Conservation (phyloP, 2,113 vertebrate species). For the Eulemur rufifrons region DNA sequence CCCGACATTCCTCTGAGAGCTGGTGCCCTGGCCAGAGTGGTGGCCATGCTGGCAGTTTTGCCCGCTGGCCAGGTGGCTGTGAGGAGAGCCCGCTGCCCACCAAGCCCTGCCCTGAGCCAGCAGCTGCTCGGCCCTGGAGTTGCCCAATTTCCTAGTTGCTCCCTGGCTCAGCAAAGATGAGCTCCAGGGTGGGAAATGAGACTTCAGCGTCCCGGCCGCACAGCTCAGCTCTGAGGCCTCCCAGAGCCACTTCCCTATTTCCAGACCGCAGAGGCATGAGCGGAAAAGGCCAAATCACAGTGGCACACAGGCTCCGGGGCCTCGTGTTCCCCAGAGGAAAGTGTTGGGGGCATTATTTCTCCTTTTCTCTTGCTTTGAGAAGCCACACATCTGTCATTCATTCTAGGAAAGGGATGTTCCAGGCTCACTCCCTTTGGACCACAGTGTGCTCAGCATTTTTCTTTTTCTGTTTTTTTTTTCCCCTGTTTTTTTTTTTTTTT, state of each 20-base stretch:
- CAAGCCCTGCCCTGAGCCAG: constrained; percentile 15
- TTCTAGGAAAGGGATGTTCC: constrained; percentile 25
- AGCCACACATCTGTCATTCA: not conserved
- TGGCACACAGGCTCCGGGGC: fast-evolving
- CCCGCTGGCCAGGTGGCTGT: not conserved
- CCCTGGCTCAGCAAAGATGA: constrained; percentile 53
- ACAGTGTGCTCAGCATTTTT: constrained; percentile 47
- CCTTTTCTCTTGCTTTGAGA: constrained; percentile 10
- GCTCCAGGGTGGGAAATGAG: not conserved
- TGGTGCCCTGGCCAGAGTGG: not conserved
- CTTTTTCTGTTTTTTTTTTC: not conserved
- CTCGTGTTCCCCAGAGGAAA: not conserved
- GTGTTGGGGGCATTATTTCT: not conserved
- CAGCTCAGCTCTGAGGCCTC: not conserved
- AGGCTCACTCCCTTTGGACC: not conserved
- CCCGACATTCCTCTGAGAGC: not conserved
- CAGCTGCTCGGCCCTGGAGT: not conserved
- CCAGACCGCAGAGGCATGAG: constrained; percentile 46
- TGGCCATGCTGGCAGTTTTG: fast-evolving
- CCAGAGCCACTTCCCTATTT: constrained; percentile 58
- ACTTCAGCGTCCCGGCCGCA: not conserved
- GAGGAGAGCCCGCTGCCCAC: not conserved
- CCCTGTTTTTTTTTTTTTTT: too few relatives aligned
- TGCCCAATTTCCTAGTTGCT: constrained; percentile 48
- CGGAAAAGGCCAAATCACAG: constrained; percentile 60